Base-by-base conservation (phyloP, 2,888 invertebrate genomes). In the Nomada goodeniana region DNA sequence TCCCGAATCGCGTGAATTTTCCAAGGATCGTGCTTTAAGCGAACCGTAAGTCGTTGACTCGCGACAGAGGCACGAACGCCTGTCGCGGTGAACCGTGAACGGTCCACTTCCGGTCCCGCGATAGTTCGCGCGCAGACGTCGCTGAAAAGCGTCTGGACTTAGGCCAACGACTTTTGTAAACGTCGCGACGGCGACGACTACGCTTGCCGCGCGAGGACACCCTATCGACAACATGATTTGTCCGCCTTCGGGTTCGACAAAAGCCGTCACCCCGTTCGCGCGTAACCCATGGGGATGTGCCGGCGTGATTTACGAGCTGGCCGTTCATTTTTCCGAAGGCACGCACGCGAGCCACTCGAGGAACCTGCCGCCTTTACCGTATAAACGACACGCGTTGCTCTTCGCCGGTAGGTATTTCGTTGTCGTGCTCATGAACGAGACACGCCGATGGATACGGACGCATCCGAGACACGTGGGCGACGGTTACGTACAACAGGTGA, bases 101-200 rank as follows among this genome's bases (percentile, higher is more conserved):
- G 82, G 83, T 87, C 82, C 85, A 81, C 83, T 86, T 85, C 86
- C 87, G 85, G 78, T 55, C 7, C 79, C 77, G 26, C 26, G 64
- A 67, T 53, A 47, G 87, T 86, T 88, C 85, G 83, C 88, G 73
- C 85, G 80, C 78, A 83, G 61, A 69, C 73, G 52, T 42, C 59
- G 26, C 64, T 71, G 83, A 81, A 73, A 84, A 83, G 82, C 88
- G 85, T n/a, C 88, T 87, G 89, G 90, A 88, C 86, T 88, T 86
- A 76, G 89, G 89, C 89, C 88, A 90, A 90, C 84, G 83, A 76
- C 80, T 86, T 85, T 83, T 83, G 84, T 80, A 74, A 83, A 80
- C 72, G 75, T 76, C 81, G 72, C 77, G 82, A 53, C 79, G 80
- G 75, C 86, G 83, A 69, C 86, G 68, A 73, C 67, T 65, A 23